Evolutionary conservation across 2,113 vertebrate genomes (phyloP).

Genomic region (Tetrao urogallus): DNA sequence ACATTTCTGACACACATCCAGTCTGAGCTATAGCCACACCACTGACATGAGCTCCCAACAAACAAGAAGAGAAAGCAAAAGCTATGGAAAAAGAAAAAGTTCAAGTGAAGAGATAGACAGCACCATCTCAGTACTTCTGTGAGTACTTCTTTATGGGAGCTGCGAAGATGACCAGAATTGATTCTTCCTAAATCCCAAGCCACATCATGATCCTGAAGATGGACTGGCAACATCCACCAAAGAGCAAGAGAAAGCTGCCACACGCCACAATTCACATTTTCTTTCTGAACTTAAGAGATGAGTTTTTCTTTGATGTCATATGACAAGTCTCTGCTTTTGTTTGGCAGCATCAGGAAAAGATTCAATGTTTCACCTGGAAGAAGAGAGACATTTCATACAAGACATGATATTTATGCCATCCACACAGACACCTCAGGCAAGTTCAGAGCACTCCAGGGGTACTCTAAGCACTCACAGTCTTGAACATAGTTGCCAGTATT

Average conservation of each 20-base stretch:
- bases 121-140: background rate
- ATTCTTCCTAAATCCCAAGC: background rate
- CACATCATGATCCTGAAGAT: background rate
- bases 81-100: background rate
- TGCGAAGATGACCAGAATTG: background rate
- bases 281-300: background rate
- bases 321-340: background rate
- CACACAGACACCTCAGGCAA: rapidly evolving
- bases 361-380: background rate
- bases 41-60: background rate
- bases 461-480: background rate
- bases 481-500: background rate
- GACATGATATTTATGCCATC: rapidly evolving
- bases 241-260: background rate
- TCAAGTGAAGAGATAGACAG: background rate
- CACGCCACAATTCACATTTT: background rate
- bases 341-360: background rate
- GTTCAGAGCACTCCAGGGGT: background rate
- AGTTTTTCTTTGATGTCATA: background rate
- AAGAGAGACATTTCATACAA: background rate
- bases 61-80: background rate
- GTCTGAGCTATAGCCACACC: background rate
- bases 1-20: background rate
- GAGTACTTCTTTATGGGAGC: too few relatives aligned
- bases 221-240: background rate